These are phyloP conservation scores for Cricetomys ansorgei DNA, from an alignment of 2,113 vertebrate genomes.

Conservation along the genomic window DNA sequence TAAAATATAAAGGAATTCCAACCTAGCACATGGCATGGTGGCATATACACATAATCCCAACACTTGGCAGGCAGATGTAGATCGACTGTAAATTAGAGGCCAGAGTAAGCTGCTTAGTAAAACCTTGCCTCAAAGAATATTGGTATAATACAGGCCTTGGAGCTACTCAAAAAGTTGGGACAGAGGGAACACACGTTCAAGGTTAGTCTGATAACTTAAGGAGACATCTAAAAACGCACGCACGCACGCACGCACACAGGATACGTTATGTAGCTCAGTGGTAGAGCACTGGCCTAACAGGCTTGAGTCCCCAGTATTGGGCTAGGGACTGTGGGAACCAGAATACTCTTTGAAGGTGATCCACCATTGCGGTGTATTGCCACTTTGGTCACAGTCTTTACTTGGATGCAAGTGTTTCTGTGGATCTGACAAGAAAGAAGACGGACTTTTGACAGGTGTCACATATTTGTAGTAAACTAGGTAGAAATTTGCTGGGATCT, in stretches of 20 bases:
- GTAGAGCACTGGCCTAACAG: background rate
- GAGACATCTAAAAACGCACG: background rate
- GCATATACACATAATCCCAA: background rate
- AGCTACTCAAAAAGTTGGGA: background rate
- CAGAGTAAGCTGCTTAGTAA: background rate
- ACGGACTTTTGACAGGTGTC: background rate
- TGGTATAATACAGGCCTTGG: background rate
- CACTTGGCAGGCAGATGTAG: background rate
- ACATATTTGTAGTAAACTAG: background rate
- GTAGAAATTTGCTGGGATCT: background rate
- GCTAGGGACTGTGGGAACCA: background rate
- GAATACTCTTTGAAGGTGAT: background rate
- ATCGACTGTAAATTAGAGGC: background rate
- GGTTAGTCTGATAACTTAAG: background rate
- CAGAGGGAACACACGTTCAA: background rate
- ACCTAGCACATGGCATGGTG: background rate
- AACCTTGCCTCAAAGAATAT: background rate
- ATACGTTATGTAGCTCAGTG: background rate
- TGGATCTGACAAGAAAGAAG: background rate
- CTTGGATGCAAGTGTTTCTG: background rate
- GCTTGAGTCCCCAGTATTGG: background rate
- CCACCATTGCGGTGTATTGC: background rate
- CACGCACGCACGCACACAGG: background rate
- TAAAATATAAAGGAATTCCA: background rate
- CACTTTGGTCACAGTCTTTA: background rate